Conservation (phyloP, 2,797 vertebrate species). For the Masticophis lateralis region DNA sequence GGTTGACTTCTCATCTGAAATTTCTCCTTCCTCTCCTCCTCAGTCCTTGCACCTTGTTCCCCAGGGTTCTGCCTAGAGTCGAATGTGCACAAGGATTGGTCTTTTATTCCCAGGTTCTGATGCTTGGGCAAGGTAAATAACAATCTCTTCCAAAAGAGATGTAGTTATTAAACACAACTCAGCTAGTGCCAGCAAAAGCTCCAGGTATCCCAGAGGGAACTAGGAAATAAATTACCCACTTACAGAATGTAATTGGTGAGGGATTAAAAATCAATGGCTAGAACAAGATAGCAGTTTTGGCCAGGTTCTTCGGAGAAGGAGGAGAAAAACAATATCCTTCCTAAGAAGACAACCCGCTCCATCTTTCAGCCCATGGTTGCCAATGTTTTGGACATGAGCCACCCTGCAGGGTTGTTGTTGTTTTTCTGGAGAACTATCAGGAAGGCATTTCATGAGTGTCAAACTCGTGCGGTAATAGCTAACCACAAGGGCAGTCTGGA, state of each 20-base stretch:
- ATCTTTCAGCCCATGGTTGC: background rate
- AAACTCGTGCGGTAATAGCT: no score
- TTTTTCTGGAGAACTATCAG: background rate
- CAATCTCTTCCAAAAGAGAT: background rate
- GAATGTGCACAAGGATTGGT: background rate
- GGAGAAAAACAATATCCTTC: background rate
- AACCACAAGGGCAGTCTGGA: background rate
- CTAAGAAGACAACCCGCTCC: no score
- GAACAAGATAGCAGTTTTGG: background rate
- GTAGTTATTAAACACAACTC: background rate
- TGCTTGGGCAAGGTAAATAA: fast-evolving
- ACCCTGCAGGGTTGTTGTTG: background rate
- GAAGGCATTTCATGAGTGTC: background rate
- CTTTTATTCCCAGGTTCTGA: background rate
- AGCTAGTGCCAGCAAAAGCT: slow-evolving; percentile 15
- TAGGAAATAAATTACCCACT: slow-evolving; percentile 52
- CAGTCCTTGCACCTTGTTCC: background rate
- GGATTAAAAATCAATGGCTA: slow-evolving; percentile 57
- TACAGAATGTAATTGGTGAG: slow-evolving; percentile 33
- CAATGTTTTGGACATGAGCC: background rate
- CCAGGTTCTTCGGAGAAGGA: background rate
- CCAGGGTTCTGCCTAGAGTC: background rate
- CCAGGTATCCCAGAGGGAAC: slow-evolving; percentile 12
- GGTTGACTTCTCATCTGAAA: background rate
- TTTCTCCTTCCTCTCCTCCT: background rate